Evolutionary conservation across 2,888 invertebrate species (phyloP), one percentile per base, ranked within the genome.

Genomic region (Ophioninae sp.): DNA sequence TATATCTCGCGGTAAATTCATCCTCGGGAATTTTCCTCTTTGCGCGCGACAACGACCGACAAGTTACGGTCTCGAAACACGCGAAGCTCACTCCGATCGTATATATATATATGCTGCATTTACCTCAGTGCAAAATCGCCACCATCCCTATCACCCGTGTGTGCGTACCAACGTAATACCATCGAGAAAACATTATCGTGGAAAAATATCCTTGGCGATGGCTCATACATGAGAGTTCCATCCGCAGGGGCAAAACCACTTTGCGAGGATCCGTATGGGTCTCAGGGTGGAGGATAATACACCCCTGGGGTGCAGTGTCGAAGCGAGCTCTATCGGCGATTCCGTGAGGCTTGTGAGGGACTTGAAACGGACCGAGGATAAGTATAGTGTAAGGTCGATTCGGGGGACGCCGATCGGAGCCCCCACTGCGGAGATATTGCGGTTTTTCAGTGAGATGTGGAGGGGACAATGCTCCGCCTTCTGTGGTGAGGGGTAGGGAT

Each of bases 41-140:
- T 68, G 73, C 69, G 84, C 84, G 84, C 84, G 84, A 86, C 85
- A 82, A 81, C 79, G 64, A 80, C 79, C 84, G 86, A 86, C 87
- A 86, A 88, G 86, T 88, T 88, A 88, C 85, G 88, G 86, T 69
- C 85, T 68, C 80, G 82, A 69, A 87, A 85, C 88, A 88, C 87
- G 88, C 88, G 79, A 88, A 82, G 76, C 86, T 82, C 72, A 76
- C 85, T 37, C 71, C 72, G 72, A 73, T 59, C 72, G 23, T 75
- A 75, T 22, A 41, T 13, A 37, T 17, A 13, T 17, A 13, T 44
- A 0, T 67, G 3, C n/a, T 17, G 41, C 41, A 20, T 73, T 44
- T 73, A 64, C 63, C 61, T 39, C 74, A 37, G 64, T 58, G 67
- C 74, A 67, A 80, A 80, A 80, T 80, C 75, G 51, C 61, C 68